phyloP scores from a whole-genome alignment of 2,113 vertebrate genomes.

The Rhynchomys soricoides region DNA sequence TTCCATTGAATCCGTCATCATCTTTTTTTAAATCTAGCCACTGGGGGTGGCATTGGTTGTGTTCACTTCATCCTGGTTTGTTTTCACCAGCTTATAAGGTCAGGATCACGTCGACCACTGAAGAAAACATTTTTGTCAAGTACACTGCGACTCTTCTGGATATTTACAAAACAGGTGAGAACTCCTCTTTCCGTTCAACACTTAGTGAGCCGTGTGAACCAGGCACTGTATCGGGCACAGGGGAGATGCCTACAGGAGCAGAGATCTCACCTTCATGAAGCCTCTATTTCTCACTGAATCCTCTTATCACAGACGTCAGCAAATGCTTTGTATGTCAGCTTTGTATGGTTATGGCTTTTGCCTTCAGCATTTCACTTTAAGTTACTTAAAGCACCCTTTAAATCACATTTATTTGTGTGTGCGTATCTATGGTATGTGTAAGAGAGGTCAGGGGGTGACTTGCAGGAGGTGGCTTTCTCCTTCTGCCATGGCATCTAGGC shows the following conservation, averaged over 20 bases:
- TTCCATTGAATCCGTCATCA: constrained; percentile 30
- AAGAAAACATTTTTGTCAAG: constrained; percentile 91
- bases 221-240: not conserved
- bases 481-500: not conserved
- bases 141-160: constrained; percentile 89
- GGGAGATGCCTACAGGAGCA: not conserved
- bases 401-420: not conserved
- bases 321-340: not conserved
- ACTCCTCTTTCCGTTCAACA: not conserved
- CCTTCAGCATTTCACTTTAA: not conserved
- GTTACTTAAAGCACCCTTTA: not conserved
- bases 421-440: too few species aligned
- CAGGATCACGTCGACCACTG: constrained; percentile 82
- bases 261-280: not conserved
- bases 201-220: not conserved
- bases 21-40: not conserved
- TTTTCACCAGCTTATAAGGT: constrained; percentile 90
- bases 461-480: not conserved
- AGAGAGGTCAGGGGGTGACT: not conserved
- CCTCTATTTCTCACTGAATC: not conserved
- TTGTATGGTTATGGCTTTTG: too few species aligned
- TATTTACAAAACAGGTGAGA: constrained; percentile 89
- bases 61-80: not conserved
- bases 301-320: not conserved
- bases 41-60: not conserved